Evolutionary conservation across 2,888 invertebrate species (phyloP).

Genomic region (Chrysolina americana): DNA sequence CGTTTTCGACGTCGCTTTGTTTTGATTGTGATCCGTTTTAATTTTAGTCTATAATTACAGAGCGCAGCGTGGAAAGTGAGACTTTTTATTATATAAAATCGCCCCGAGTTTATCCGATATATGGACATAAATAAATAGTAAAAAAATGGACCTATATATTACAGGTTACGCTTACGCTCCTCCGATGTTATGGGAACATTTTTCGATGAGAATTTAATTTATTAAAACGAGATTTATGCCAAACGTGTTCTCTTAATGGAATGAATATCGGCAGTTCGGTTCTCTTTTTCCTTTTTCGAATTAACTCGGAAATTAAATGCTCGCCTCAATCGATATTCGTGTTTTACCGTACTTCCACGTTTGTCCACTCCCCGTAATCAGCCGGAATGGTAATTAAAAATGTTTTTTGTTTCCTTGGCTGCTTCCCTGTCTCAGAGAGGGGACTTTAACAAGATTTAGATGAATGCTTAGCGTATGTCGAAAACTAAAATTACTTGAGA

Average conservation of each 20-base stretch:
- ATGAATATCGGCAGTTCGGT: constrained; percentile 59
- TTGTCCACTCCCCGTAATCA: constrained; percentile 49
- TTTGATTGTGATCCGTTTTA: constrained; percentile 63
- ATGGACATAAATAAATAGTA: constrained; percentile 64
- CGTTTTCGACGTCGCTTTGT: constrained; percentile 54
- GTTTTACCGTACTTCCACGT: constrained; percentile 45
- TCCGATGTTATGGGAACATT: constrained; percentile 59
- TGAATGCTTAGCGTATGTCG: neutral
- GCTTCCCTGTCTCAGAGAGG: neutral
- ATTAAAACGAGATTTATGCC: constrained; percentile 65
- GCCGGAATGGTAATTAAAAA: constrained; percentile 43
- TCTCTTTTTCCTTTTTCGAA: constrained; percentile 56
- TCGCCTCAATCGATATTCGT: constrained; percentile 47
- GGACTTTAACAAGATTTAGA: constrained; percentile 13
- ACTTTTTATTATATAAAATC: constrained; percentile 65
- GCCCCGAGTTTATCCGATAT: constrained; percentile 59
- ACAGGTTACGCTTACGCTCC: constrained; percentile 54
- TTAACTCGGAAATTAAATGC: constrained; percentile 55
- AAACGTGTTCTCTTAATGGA: constrained; percentile 63
- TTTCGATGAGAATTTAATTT: constrained; percentile 62
- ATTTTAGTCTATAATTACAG: constrained; percentile 65
- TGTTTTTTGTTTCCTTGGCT: constrained; percentile 23
- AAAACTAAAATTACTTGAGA: too few species aligned
- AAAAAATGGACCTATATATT: constrained; percentile 66
- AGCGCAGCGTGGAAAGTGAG: constrained; percentile 64